A percentile compares a stretch with the other conserved stretches of the same genome.
phyloP scores from a whole-genome alignment of 2,888 invertebrate genomes.

The Pammene aurita region DNA sequence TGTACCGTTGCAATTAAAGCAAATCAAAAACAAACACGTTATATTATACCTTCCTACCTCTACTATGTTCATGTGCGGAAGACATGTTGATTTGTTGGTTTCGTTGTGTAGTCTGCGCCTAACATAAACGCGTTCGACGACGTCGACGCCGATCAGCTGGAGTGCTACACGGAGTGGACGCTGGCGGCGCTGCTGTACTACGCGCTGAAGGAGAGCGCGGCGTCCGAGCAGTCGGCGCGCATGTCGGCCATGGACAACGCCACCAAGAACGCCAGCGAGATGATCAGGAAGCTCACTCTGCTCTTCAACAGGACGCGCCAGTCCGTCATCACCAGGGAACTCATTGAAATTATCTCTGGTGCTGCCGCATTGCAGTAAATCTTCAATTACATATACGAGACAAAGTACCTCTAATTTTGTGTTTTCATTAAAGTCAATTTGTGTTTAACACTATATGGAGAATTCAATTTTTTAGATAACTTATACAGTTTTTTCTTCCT shows the following conservation, averaged over 20 bases:
- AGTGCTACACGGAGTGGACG: constrained; percentile 89
- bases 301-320: constrained; percentile 91
- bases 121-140: constrained; percentile 88
- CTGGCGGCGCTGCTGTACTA: constrained; percentile 88
- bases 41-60: too few species aligned
- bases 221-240: constrained; percentile 90
- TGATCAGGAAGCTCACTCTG: constrained; percentile 89
- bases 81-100: neutral
- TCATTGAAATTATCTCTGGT: constrained; percentile 96
- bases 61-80: too few species aligned
- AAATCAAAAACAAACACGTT: too few species aligned
- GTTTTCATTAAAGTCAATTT: neutral
- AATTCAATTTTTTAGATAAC: too few species aligned
- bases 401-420: neutral
- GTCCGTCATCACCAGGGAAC: constrained; percentile 93
- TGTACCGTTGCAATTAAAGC: too few species aligned
- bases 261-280: constrained; percentile 91
- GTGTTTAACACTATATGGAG: too few species aligned
- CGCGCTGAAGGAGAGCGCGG: constrained; percentile 89
- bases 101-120: constrained; percentile 67
- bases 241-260: constrained; percentile 94
- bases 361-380: constrained; percentile 88
- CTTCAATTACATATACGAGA: neutral
- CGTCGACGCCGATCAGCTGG: constrained; percentile 85
- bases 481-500: too few species aligned